Percentiles rank a stretch among this genome's conserved stretches.
phyloP scores from a whole-genome alignment of 2,113 vertebrate genomes.

The Gallinago undulata region DNA sequence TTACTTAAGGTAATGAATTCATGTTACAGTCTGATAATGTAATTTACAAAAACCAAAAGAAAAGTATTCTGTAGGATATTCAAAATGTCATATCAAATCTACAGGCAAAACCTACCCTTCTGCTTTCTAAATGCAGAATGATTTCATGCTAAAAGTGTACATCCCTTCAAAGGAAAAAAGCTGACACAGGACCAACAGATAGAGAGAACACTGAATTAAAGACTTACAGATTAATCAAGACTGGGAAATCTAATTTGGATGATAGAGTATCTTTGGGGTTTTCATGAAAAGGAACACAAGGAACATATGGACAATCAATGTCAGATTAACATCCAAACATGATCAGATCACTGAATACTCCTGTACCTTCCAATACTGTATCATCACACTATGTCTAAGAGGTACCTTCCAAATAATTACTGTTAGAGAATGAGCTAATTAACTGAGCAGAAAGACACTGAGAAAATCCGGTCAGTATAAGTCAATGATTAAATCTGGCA shows the following conservation, averaged over 20 bases:
- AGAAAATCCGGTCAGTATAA: not conserved
- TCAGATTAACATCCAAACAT: not conserved
- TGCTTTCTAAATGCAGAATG: not conserved
- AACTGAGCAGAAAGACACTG: not conserved
- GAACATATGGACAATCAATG: not conserved
- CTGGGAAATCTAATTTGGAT: not conserved
- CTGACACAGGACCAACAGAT: not conserved
- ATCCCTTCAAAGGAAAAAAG: not conserved
- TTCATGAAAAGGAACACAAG: not conserved
- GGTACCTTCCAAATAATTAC: not conserved
- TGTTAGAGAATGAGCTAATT: not conserved
- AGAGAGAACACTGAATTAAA: not conserved
- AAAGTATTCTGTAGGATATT: not conserved
- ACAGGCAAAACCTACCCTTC: not conserved
- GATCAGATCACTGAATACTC: not conserved
- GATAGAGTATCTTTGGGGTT: not conserved
- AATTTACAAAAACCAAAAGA: not conserved
- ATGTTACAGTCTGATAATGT: not conserved
- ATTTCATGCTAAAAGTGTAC: not conserved
- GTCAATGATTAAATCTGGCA: not conserved
- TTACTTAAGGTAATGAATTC: not conserved
- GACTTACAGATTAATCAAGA: not conserved
- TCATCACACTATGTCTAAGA: not conserved
- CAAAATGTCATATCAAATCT: fast-evolving
- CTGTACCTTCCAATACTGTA: not conserved